phyloP scores from a whole-genome alignment of 2,888 invertebrate species.

The Choreutis nemorana region DNA sequence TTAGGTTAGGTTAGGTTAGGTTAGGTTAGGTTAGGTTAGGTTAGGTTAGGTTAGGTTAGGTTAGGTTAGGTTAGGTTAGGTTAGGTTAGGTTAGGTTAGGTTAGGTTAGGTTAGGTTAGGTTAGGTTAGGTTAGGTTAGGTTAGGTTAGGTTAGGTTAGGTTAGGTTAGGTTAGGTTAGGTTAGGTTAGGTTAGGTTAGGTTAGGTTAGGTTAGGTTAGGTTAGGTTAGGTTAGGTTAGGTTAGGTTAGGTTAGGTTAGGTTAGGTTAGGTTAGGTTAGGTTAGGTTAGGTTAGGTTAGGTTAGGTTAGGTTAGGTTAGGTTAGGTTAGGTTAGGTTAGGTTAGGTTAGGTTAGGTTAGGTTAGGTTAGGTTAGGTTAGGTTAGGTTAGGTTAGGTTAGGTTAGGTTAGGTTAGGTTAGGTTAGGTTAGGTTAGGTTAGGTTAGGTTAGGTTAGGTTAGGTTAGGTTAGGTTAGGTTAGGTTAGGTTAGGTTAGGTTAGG shows the following conservation, averaged over 20 bases:
- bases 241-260: slow-evolving; percentile 13
- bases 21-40: slow-evolving; percentile 8
- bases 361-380: slow-evolving; percentile 10
- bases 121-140: slow-evolving; percentile 10
- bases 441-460: slow-evolving; percentile 7
- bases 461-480: slow-evolving; percentile 6
- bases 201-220: slow-evolving; percentile 15
- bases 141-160: slow-evolving; percentile 9
- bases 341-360: slow-evolving; percentile 9
- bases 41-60: slow-evolving; percentile 8
- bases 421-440: slow-evolving; percentile 9
- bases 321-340: slow-evolving; percentile 7
- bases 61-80: slow-evolving; percentile 8
- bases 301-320: slow-evolving; percentile 6
- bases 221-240: slow-evolving; percentile 15
- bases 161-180: slow-evolving; percentile 14
- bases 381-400: slow-evolving; percentile 10
- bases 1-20: slow-evolving; percentile 8
- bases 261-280: slow-evolving; percentile 11
- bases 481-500: slow-evolving; percentile 7
- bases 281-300: slow-evolving; percentile 11
- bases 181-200: slow-evolving; percentile 15
- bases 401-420: slow-evolving; percentile 9
- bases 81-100: slow-evolving; percentile 9
- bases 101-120: slow-evolving; percentile 10